A percentile compares a stretch with the other conserved stretches of the same genome.
Evolutionary conservation across 1,140 invertebrate genomes (phyloP).

Genomic region (Chionoecetes opilio): DNA sequence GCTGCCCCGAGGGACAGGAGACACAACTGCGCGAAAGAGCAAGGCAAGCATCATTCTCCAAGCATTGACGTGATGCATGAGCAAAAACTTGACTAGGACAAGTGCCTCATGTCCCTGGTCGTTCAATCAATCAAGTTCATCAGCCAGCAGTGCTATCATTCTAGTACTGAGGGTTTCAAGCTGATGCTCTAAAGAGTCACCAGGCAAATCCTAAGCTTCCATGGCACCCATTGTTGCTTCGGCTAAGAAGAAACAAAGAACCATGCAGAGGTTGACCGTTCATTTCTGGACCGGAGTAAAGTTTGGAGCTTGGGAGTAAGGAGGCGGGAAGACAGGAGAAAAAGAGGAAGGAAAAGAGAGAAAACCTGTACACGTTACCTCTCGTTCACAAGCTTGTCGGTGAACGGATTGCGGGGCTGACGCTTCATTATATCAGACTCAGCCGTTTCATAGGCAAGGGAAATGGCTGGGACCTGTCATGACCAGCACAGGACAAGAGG

Average conservation of each 20-base stretch:
- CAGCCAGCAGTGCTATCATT: constrained; percentile 63
- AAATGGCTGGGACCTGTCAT: constrained; percentile 87
- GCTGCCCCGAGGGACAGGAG: constrained; percentile 43
- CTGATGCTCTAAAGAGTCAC: constrained; percentile 20
- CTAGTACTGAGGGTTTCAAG: constrained; percentile 29
- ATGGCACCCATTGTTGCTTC: constrained; percentile 48
- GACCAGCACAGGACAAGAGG: constrained; percentile 72
- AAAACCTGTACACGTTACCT: constrained; percentile 84
- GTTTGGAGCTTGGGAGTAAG: constrained; percentile 31
- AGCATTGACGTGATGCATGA: constrained; percentile 22
- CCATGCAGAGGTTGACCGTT: constrained; percentile 62
- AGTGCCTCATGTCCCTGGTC: constrained; percentile 61
- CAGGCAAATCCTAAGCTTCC: constrained; percentile 61
- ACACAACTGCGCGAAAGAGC: constrained; percentile 32
- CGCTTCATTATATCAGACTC: constrained; percentile 90
- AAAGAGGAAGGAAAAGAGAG: constrained; percentile 32
- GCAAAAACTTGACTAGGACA: neutral
- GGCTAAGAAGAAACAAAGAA: constrained; percentile 54
- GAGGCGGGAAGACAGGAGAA: constrained; percentile 32
- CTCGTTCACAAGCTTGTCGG: constrained; percentile 88
- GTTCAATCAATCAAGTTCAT: constrained; percentile 43
- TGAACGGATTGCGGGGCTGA: constrained; percentile 87
- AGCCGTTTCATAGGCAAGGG: constrained; percentile 88
- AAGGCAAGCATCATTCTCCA: neutral
- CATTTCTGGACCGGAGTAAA: constrained; percentile 39